Evolutionary conservation across 2,113 vertebrate genomes (phyloP), one percentile per base, ranked within the genome.

Genomic region (Syrmaticus mikado): DNA sequence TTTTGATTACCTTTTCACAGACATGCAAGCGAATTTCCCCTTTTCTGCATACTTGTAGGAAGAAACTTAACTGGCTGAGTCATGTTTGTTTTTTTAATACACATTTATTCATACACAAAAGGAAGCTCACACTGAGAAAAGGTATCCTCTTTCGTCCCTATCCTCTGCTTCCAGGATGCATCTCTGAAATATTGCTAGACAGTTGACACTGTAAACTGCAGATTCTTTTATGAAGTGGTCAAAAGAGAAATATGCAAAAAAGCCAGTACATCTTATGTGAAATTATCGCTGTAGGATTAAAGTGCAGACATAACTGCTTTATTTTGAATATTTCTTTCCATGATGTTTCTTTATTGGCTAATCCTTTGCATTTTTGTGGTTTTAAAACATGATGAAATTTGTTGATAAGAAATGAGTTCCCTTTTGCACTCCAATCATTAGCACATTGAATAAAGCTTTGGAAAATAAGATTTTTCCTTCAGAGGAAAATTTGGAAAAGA

Each of bases 351-450:
- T 82, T 74, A 66, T 92, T 96, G 91, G 65, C 70, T 87, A 95
- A 94, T 94, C 50, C 76, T 95, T 95, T 94, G 82, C 95, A 87
- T 92, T 95, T 96, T 97, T 95, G 89, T 84, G 95, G 87, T 65
- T 97, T 94, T 90, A 90, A 62, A 94, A 92, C 90, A 93, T 5
- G 79, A 95, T 95, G 41, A 77, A 92, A 82, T 68, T 89, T 82
- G 57, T 95, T 0, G 62, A 95, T 96, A 96, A 97, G 84, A 79
- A 95, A 52, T 76, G 48, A 95, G 38, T 76, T 92, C 70, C 61
- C 57, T 94, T 90, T 96, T 95, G 58, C 46, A 74, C 94, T 85
- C 41, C 84, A 86, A 45, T 89, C 80, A 88, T 88, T 90, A 87
- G 13, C 32, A 77, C 52, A 48, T 48, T 70, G 41, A 50, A 77